Conservation (phyloP, 2,888 invertebrate genomes). For the Physocephala rufipes region DNA sequence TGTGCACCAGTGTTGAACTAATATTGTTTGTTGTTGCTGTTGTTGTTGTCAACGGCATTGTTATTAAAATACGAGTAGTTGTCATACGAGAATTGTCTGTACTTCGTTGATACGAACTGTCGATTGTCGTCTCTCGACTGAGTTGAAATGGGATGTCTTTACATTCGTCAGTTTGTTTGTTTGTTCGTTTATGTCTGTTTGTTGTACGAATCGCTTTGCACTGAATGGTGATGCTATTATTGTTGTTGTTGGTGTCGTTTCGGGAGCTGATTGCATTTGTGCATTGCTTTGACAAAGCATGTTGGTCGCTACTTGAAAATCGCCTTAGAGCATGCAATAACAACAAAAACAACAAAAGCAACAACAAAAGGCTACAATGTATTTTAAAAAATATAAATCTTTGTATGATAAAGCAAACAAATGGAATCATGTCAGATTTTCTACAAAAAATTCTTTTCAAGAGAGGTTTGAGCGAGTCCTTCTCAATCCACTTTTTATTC, state of each 20-base stretch:
- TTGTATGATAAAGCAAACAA: neutral
- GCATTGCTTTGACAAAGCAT: slow-evolving; percentile 13
- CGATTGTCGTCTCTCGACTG: too few relatives aligned
- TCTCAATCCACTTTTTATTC: neutral
- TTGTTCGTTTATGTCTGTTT: too few relatives aligned
- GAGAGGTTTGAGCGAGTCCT: neutral
- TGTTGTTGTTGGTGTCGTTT: slow-evolving; percentile 4
- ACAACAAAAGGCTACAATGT: neutral
- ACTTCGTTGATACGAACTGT: too few relatives aligned
- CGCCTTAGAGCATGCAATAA: slow-evolving; percentile 25
- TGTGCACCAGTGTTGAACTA: too few relatives aligned
- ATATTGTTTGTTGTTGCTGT: neutral
- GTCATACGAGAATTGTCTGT: too few relatives aligned
- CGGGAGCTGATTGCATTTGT: slow-evolving; percentile 11
- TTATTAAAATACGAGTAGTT: neutral
- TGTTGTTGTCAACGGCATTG: neutral
- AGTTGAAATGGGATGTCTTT: too few relatives aligned
- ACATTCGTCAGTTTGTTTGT: too few relatives aligned
- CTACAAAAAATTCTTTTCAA: neutral
- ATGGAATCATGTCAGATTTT: too few relatives aligned
- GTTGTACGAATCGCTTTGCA: too few relatives aligned
- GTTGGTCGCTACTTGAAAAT: slow-evolving; percentile 2
- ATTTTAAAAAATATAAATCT: neutral
- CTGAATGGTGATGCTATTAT: neutral
- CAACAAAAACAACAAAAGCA: slow-evolving; percentile 12